A percentile compares a stretch with the other conserved stretches of the same genome.
Evolutionary conservation across 2,888 invertebrate genomes (phyloP).

Genomic region (Abrostola triplasia): DNA sequence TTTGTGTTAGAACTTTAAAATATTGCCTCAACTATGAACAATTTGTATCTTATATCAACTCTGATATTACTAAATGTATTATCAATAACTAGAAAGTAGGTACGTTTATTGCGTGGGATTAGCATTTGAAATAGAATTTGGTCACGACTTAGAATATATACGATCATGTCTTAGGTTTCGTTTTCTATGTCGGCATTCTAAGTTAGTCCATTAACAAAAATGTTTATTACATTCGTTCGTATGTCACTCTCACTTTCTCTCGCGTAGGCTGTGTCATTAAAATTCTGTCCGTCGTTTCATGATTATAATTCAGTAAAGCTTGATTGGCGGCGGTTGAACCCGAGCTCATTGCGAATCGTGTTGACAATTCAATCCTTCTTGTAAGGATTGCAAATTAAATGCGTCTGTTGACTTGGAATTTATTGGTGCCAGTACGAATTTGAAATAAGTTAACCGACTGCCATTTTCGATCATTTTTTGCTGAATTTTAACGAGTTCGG

Average conservation of each 20-base stretch:
- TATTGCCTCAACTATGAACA: constrained; percentile 30
- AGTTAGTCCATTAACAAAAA: constrained; percentile 62
- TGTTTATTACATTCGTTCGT: constrained; percentile 52
- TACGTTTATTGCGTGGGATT: constrained; percentile 55
- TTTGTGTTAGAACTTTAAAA: constrained; percentile 27
- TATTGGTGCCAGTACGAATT: constrained; percentile 36
- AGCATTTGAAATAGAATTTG: constrained; percentile 55
- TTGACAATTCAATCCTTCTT: constrained; percentile 63
- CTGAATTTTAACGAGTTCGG: constrained; percentile 27
- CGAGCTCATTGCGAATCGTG: constrained; percentile 51
- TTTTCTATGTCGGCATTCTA: constrained; percentile 61
- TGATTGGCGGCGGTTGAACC: constrained; percentile 54
- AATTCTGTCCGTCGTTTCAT: constrained; percentile 60
- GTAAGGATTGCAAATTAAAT: constrained; percentile 44
- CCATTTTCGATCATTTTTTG: constrained; percentile 44
- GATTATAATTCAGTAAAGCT: constrained; percentile 59
- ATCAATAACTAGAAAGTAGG: constrained; percentile 55
- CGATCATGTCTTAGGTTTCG: constrained; percentile 56
- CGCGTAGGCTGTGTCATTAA: constrained; percentile 62
- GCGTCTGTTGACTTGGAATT: constrained; percentile 38
- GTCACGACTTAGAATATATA: constrained; percentile 55
- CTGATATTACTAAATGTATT: constrained; percentile 51
- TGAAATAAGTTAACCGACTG: constrained; percentile 41
- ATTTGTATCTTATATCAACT: constrained; percentile 45
- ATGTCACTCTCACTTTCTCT: constrained; percentile 73